Conservation (phyloP, 2,888 invertebrate species). For the Leptopilina drosophilae region DNA sequence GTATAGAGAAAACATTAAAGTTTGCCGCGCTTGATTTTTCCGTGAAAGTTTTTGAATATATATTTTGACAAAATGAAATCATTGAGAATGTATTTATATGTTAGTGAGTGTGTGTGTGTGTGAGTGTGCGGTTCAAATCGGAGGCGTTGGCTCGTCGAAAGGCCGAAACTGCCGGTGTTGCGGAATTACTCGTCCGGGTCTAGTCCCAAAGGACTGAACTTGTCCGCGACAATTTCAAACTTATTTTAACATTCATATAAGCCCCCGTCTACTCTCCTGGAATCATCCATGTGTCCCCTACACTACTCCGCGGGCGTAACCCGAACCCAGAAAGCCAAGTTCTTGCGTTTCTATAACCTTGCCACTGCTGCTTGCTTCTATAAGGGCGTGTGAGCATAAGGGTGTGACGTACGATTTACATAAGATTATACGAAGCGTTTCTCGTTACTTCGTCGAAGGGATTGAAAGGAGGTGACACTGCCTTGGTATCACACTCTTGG, state of each 20-base stretch:
- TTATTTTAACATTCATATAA: constrained; percentile 77
- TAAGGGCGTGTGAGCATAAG: constrained; percentile 68
- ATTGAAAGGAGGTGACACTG: constrained; percentile 47
- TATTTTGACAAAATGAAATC: constrained; percentile 17
- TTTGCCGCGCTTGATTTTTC: background rate
- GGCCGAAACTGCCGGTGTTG: constrained; percentile 74
- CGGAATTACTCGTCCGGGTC: constrained; percentile 75
- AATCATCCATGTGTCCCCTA: constrained; percentile 59
- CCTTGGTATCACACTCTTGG: constrained; percentile 61
- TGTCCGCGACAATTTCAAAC: constrained; percentile 77
- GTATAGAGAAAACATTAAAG: background rate
- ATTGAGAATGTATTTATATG: background rate
- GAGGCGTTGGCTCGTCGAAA: constrained; percentile 62
- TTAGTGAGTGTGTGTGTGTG: background rate
- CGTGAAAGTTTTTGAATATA: constrained; percentile 2
- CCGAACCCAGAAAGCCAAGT: constrained; percentile 52
- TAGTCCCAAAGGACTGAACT: constrained; percentile 74
- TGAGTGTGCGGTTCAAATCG: constrained; percentile 40
- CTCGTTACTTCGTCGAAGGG: constrained; percentile 51
- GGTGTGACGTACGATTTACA: constrained; percentile 71
- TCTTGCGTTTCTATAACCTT: constrained; percentile 8
- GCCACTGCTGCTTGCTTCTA: constrained; percentile 14
- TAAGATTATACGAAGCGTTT: constrained; percentile 72
- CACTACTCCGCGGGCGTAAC: constrained; percentile 59
- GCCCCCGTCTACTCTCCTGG: constrained; percentile 65